Base-by-base conservation (phyloP, 1,140 invertebrate species). In the Polypedilum vanderplanki region DNA sequence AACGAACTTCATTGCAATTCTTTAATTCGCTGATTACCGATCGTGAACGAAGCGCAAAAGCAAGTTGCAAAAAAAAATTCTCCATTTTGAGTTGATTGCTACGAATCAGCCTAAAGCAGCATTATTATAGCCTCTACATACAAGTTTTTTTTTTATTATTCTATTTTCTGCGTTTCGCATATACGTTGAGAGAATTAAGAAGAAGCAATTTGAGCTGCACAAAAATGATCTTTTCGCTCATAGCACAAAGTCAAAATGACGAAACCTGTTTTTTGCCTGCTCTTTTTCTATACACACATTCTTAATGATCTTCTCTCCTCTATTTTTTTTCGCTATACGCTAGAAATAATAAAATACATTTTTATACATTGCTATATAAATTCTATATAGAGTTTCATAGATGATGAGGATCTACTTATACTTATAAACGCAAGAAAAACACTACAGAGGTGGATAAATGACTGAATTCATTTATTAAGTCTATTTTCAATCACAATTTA, bases 181-280 rank as follows among this genome's bases (percentile, higher is more conserved):
- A 15, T 15, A 15, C 12, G 15, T 33, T 33, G 24, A 33, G 24
- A 33, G 24, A 33, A 5, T 33, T 9, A 46, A 46, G 46, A 57
- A 57, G 46, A 57, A 57, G 46, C 12, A 57, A n/a, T 3, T 15
- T 12, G n/a, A 57, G 46, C 46, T 57, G 46, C 46, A 57, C 46
- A 57, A 57, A 57, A 57, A 57, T 57, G 46, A 57, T 57, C 46
- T 57, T 57, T 57, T 57, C 46, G 46, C 46, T 57, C 46, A 57
- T 15, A 57, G 46, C 46, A 15, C 46, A 57, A 57, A 57, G 46
- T 57, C 46, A 57, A 57, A 57, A 57, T 57, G 46, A 57, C 46
- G 46, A 57, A 57, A 57, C 46, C 46, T 57, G 46, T 70, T 70
- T 70, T 67, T 67, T 67, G 65, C 17, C n/a, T 57, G 46, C 46